Conservation (phyloP, 92 coral and sea anemone species). For the Palythoa grandis region DNA sequence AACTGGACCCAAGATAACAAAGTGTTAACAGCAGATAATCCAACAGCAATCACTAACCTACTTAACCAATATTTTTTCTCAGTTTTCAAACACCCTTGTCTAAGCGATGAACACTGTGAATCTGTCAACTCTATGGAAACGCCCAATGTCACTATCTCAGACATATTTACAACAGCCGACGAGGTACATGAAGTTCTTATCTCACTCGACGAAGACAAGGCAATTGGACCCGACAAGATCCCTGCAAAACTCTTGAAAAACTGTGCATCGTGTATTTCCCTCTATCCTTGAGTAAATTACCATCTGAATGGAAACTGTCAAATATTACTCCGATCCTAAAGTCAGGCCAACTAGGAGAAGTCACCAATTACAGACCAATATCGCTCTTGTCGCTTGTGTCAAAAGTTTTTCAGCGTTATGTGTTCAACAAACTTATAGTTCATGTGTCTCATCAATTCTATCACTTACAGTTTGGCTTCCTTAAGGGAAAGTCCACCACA, state of each 20-base stretch:
- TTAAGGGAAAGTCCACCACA: too few relatives aligned
- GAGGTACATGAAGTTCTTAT: slow-evolving; percentile 36
- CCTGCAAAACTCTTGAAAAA: background rate
- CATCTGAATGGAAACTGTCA: background rate
- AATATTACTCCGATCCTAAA: background rate
- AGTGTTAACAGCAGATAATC: too few relatives aligned
- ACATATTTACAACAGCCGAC: slow-evolving; percentile 18
- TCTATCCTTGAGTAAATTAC: background rate
- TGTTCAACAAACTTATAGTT: too few relatives aligned
- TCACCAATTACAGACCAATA: background rate
- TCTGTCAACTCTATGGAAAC: slow-evolving; percentile 15
- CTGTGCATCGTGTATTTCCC: background rate
- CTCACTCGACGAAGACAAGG: background rate
- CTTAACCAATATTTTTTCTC: slow-evolving; percentile 25
- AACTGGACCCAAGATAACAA: slow-evolving; percentile 36
- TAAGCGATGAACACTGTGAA: slow-evolving; percentile 2
- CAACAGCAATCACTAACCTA: slow-evolving; percentile 8
- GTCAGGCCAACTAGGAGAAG: background rate
- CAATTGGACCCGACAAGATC: background rate
- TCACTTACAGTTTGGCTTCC: too few relatives aligned
- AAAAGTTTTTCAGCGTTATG: too few relatives aligned
- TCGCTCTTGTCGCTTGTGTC: background rate
- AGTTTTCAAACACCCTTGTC: slow-evolving; percentile 27
- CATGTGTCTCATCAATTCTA: too few relatives aligned
- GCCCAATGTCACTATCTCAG: slow-evolving; percentile 8